Base-by-base conservation (phyloP, 1,140 invertebrate genomes). In the Zaprionus taronus region DNA sequence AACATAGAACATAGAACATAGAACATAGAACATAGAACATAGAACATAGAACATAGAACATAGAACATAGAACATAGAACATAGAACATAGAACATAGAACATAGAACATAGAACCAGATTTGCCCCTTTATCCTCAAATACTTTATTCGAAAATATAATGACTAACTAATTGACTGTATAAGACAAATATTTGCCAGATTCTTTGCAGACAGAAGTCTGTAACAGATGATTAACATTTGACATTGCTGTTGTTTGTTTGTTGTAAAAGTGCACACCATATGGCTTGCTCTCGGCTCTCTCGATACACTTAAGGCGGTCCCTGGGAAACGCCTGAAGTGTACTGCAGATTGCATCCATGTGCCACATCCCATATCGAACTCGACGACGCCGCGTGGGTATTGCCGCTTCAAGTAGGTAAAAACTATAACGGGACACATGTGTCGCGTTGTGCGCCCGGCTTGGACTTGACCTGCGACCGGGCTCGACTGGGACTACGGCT, bases 401-500 rank as follows among this genome's bases (percentile, higher is more conserved):
- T 89, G 80, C 84, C 83, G 57, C 85, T 91, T 91, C 89, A 89
- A 91, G 89, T 91, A 91, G 89, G 89, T 91, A 91, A 83, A 79
- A 36, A 57, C 34, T 53, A 55, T 56, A 76, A 56, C 62, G 61
- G 53, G 49, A 65, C 79, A 90, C 84, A 84, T 89, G 84, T 83
- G 75, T 22, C 56, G 51, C 51, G n/a, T 17, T 31, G 71, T 70
- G 55, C 67, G 22, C 58, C 55, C 24, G 55, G 51, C 58, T 73
- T 77, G 81, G 78, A 82, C 85, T 89, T 89, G 85, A 89, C 85
- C 86, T 83, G 86, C 83, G 28, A 60, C 11, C 61, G 61, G 14
- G 44, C 15, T 51, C n/a, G 41, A 17, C 15, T 47, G n/a, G 4
- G n/a, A 38, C 14, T 38, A 38, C 14, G 41, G 41, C 41, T 47